Percentiles rank a stretch among this genome's conserved stretches.
These are phyloP conservation scores for Ctenochaetus hawaiiensis DNA, from an alignment of 2,797 vertebrate genomes.

Conservation along the genomic window DNA sequence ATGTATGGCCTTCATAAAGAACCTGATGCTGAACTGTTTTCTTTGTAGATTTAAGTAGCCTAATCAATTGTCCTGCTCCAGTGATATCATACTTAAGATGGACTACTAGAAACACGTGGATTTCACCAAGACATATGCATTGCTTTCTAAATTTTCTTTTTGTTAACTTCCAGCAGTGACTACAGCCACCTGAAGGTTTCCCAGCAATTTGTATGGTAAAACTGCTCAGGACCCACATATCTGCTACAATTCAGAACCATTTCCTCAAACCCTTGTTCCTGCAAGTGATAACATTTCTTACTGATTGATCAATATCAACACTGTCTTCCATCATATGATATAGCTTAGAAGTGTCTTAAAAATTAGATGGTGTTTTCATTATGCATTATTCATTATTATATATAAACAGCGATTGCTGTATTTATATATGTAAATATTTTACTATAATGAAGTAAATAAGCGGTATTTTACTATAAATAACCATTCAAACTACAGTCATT, in stretches of 20 bases:
- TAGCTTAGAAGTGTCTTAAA: neutral
- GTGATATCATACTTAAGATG: neutral
- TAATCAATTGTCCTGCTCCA: neutral
- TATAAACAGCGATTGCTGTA: too few species aligned
- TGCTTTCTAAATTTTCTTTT: neutral
- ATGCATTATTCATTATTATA: too few species aligned
- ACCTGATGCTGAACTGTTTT: neutral
- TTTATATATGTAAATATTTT: too few species aligned
- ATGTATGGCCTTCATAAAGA: neutral
- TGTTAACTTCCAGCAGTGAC: constrained; percentile 26
- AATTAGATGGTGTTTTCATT: too few species aligned
- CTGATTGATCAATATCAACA: constrained; percentile 22
- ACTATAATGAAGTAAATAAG: too few species aligned
- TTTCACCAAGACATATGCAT: neutral
- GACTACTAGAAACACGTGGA: neutral
- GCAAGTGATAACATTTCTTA: constrained; percentile 29
- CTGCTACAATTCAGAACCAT: constrained; percentile 2
- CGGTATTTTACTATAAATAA: too few species aligned
- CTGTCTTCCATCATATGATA: neutral
- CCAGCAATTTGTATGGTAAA: constrained; percentile 12
- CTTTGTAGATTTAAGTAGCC: neutral
- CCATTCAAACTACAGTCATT: too few species aligned
- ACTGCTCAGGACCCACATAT: constrained; percentile 15
- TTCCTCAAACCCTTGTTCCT: constrained; percentile 29
- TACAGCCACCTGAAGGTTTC: constrained; percentile 19